A percentile compares a stretch with the other conserved stretches of the same genome.
Conservation (phyloP, 2,888 invertebrate species). For the Caenorhabditis afra region DNA sequence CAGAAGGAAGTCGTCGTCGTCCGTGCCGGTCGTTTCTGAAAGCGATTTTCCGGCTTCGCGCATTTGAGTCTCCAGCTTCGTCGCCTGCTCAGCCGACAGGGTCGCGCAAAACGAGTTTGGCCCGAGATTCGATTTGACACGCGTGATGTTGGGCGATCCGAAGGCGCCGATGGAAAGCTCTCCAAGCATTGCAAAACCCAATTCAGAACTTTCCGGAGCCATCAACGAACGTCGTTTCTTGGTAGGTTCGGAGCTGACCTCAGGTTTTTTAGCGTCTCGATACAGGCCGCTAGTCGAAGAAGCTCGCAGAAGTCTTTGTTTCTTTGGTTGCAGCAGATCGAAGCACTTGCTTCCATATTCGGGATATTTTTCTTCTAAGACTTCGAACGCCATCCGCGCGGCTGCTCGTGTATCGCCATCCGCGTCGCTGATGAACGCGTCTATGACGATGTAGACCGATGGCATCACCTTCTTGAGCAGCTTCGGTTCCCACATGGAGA, state of each 20-base stretch:
- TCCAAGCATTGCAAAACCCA: too few species aligned
- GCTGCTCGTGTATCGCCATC: not conserved
- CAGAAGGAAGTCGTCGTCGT: not conserved
- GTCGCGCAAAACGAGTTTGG: not conserved
- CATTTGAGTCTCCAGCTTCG: not conserved
- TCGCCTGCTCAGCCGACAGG: not conserved
- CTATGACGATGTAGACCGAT: not conserved
- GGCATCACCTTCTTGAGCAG: not conserved
- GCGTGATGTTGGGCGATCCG: not conserved
- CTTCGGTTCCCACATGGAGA: not conserved
- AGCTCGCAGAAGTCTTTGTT: slow-evolving; percentile 1
- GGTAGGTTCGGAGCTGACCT: too few species aligned
- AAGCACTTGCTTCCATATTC: not conserved
- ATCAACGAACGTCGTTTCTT: too few species aligned
- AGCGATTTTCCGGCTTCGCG: not conserved
- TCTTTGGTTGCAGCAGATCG: not conserved
- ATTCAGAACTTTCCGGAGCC: too few species aligned
- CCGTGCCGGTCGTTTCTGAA: not conserved
- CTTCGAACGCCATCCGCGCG: not conserved
- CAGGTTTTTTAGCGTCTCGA: not conserved
- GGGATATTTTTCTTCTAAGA: not conserved
- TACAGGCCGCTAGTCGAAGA: not conserved
- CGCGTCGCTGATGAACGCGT: not conserved
- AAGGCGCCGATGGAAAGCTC: too few species aligned
- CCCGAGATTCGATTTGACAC: slow-evolving; percentile 2